Percentiles rank a stretch among this genome's conserved stretches.
These are phyloP conservation scores for Picathartes gymnocephalus DNA, from an alignment of 2,113 vertebrate genomes.

Conservation along the genomic window DNA sequence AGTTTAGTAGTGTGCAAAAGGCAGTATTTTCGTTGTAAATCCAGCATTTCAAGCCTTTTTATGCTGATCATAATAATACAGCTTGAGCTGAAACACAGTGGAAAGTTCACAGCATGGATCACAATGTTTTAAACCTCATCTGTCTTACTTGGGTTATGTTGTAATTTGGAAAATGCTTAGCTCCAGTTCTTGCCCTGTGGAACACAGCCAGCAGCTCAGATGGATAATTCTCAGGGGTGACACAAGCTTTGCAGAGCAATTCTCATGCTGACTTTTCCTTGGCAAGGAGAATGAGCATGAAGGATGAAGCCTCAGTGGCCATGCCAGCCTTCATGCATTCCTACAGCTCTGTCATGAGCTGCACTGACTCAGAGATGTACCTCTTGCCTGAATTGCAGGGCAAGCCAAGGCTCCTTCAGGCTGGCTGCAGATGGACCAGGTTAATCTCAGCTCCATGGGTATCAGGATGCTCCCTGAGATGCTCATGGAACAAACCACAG, in stretches of 20 bases:
- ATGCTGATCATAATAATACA: background rate
- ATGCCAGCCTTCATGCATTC: background rate
- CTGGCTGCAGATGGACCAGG: background rate
- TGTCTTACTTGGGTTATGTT: slow-evolving; percentile 14
- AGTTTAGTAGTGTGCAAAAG: background rate
- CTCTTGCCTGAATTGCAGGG: background rate
- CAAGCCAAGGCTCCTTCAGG: background rate
- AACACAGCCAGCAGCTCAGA: slow-evolving; percentile 24
- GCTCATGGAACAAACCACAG: background rate
- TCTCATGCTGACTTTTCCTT: background rate
- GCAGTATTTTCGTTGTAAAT: background rate
- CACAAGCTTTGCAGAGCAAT: slow-evolving; percentile 9
- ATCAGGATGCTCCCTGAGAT: background rate
- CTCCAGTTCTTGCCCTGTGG: background rate
- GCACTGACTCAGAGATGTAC: fast-evolving
- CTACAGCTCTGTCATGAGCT: background rate
- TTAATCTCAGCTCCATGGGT: background rate
- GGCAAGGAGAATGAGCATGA: background rate
- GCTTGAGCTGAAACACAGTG: background rate
- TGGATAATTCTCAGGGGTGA: background rate
- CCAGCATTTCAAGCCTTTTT: background rate
- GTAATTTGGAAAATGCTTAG: slow-evolving; percentile 33
- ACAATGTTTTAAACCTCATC: slow-evolving; percentile 1
- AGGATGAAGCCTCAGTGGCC: background rate
- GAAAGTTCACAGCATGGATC: background rate